These are phyloP conservation scores for Halictus ligatus DNA, from an alignment of 2,888 invertebrate species.

Conservation along the genomic window DNA sequence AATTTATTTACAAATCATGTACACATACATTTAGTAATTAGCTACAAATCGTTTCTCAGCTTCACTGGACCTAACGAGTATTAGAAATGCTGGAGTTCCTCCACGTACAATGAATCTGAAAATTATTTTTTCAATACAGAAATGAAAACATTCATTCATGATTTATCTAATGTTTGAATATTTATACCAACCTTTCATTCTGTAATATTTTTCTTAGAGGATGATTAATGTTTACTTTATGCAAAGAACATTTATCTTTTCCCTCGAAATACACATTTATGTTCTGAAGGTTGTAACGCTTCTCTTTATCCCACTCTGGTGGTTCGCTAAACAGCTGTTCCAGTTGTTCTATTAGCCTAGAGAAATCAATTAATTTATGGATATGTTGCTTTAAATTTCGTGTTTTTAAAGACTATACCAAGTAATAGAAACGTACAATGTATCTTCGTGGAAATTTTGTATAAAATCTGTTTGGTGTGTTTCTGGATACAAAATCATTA, in stretches of 20 bases:
- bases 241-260: constrained; percentile 86
- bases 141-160: background rate
- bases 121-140: constrained; percentile 16
- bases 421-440: constrained; percentile 84
- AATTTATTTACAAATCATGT: constrained; percentile 25
- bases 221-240: constrained; percentile 86
- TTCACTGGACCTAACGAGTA: constrained; percentile 86
- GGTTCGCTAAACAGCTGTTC: constrained; percentile 89
- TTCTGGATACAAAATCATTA: constrained; percentile 95
- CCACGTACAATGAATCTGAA: constrained; percentile 87
- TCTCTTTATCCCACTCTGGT: constrained; percentile 89
- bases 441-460: constrained; percentile 91
- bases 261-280: constrained; percentile 92
- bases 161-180: background rate
- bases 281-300: constrained; percentile 87
- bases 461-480: constrained; percentile 94
- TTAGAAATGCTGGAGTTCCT: constrained; percentile 89
- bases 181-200: constrained; percentile 85
- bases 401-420: constrained; percentile 19
- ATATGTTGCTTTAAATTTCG: constrained; percentile 27
- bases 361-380: constrained; percentile 40
- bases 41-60: constrained; percentile 87
- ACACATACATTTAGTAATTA: constrained; percentile 80
- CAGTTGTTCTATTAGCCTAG: constrained; percentile 87
- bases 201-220: constrained; percentile 87